Evolutionary conservation across 2,888 invertebrate genomes (phyloP).

Genomic region (Liodrosophila aerea): DNA sequence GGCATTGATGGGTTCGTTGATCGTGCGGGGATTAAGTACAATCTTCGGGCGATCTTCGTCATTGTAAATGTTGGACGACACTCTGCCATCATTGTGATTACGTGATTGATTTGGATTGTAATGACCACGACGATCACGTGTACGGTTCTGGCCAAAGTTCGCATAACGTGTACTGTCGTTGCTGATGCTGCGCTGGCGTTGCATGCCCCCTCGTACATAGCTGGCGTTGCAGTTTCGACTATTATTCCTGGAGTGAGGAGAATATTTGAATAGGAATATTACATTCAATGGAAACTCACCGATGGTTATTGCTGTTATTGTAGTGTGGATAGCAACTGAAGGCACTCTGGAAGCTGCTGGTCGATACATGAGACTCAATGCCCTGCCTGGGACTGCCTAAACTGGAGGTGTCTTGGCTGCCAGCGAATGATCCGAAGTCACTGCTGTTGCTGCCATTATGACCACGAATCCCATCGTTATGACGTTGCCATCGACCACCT

Average conservation of each 20-base stretch:
- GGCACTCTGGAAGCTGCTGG: constrained; percentile 48
- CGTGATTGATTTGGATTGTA: constrained; percentile 55
- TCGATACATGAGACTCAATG: constrained; percentile 27
- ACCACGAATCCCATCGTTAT: constrained; percentile 26
- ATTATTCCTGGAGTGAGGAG: background rate
- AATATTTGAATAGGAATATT: background rate
- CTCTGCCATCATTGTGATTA: background rate
- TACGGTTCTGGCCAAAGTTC: constrained; percentile 77
- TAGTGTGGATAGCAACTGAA: constrained; percentile 54
- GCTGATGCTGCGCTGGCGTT: constrained; percentile 56
- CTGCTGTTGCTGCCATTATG: constrained; percentile 40
- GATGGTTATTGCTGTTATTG: constrained; percentile 32
- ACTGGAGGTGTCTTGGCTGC: constrained; percentile 34
- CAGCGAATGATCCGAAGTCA: constrained; percentile 31
- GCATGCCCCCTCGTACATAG: constrained; percentile 34
- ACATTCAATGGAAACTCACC: constrained; percentile 50
- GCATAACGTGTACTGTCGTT: constrained; percentile 72
- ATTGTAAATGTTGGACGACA: constrained; percentile 35
- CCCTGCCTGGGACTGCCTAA: constrained; percentile 32
- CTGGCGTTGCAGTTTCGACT: constrained; percentile 41
- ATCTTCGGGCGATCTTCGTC: constrained; percentile 90
- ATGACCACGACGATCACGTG: constrained; percentile 67
- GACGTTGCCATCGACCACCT: constrained; percentile 5
- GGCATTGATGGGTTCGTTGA: constrained; percentile 92
- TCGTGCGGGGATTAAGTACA: constrained; percentile 91